These are phyloP conservation scores for Pollenia labialis DNA, from an alignment of 2,888 invertebrate species.

Conservation along the genomic window DNA sequence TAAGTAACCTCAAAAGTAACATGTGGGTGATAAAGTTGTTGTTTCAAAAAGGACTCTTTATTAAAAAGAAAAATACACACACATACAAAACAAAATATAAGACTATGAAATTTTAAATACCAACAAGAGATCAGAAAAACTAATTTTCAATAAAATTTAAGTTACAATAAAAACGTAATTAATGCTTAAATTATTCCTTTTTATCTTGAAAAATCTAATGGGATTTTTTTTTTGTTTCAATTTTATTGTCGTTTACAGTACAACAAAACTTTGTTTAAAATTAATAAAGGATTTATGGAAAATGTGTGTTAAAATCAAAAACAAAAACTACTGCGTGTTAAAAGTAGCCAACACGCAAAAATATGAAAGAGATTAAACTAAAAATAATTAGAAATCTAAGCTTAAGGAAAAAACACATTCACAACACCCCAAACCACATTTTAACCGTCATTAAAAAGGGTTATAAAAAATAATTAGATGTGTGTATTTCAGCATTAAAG, in stretches of 20 bases:
- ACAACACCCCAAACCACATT: neutral
- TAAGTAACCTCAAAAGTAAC: neutral
- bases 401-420: neutral
- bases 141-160: too few species aligned
- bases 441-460: neutral
- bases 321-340: neutral
- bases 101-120: neutral
- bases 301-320: conserved; percentile 22
- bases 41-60: neutral
- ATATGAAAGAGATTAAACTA: conserved; percentile 4
- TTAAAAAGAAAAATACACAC: neutral
- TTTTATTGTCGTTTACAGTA: neutral
- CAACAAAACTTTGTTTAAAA: conserved; percentile 17
- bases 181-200: neutral
- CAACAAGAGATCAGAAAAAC: too few species aligned
- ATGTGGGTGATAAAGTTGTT: neutral
- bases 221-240: neutral
- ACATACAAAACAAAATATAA: neutral
- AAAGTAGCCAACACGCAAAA: conserved; percentile 36
- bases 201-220: neutral
- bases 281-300: conserved; percentile 26
- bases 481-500: neutral
- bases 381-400: conserved; percentile 2
- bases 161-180: neutral
- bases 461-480: conserved; percentile 7